phyloP scores from a whole-genome alignment of 2,113 vertebrate species.

The Ceuthmochares aereus region DNA sequence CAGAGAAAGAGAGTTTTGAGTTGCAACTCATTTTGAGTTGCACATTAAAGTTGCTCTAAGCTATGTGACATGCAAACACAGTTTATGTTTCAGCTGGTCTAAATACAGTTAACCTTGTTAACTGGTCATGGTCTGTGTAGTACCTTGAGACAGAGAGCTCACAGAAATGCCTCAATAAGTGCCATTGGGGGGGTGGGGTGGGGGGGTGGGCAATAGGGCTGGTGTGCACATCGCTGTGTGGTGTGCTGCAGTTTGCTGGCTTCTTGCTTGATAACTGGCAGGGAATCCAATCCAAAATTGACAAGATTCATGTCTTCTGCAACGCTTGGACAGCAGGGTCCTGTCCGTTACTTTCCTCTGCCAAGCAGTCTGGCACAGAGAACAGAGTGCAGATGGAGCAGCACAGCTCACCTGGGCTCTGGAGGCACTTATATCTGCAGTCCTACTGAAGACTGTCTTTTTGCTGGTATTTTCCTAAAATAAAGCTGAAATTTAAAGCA shows the following conservation, averaged over 20 bases:
- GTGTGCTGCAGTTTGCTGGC: constrained; percentile 52
- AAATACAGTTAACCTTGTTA: not conserved
- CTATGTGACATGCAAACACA: not conserved
- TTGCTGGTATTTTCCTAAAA: not conserved
- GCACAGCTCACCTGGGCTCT: constrained; percentile 52
- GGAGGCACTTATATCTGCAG: constrained; percentile 10
- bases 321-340: constrained; percentile 61
- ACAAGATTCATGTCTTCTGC: constrained; percentile 74
- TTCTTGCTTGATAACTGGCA: constrained; percentile 38
- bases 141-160: not conserved
- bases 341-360: constrained; percentile 32
- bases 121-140: not conserved
- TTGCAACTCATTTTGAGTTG: not conserved
- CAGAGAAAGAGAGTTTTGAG: not conserved
- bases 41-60: not conserved
- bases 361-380: constrained; percentile 53
- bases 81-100: not conserved
- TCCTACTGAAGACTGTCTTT: constrained; percentile 25
- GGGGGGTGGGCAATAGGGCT: constrained; percentile 7
- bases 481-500: not conserved
- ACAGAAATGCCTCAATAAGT: not conserved
- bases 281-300: constrained; percentile 31
- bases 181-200: not conserved
- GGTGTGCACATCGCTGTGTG: not conserved
- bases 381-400: constrained; percentile 57